Evolutionary conservation across 2,888 invertebrate species (phyloP).

Genomic region (Noctua fimbriata): DNA sequence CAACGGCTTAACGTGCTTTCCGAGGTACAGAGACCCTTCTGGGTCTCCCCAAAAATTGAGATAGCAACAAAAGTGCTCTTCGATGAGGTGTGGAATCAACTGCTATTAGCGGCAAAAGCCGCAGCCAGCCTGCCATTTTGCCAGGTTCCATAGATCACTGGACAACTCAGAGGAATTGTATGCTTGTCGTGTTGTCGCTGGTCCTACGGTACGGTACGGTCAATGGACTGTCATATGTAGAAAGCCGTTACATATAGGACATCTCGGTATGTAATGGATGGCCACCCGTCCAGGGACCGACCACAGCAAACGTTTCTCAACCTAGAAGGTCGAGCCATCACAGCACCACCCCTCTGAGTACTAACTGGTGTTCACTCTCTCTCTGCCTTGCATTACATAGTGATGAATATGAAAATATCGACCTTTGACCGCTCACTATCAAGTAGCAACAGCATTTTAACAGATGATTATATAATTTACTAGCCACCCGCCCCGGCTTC

Average conservation of each 20-base stretch:
- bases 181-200: slow-evolving; percentile 50
- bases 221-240: slow-evolving; percentile 77
- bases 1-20: too few relatives aligned
- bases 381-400: background rate
- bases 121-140: too few relatives aligned
- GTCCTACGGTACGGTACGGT: slow-evolving; percentile 58
- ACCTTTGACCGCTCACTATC: background rate
- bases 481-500: too few relatives aligned
- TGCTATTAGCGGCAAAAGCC: too few relatives aligned
- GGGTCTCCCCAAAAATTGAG: too few relatives aligned
- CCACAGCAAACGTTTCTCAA: background rate
- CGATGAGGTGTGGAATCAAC: too few relatives aligned
- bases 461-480: background rate
- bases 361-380: background rate
- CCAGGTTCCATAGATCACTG: slow-evolving; percentile 56
- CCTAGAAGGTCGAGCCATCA: background rate
- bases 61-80: too few relatives aligned
- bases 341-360: background rate
- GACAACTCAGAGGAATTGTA: slow-evolving; percentile 56
- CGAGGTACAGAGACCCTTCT: too few relatives aligned
- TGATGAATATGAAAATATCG: background rate
- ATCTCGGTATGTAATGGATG: slow-evolving; percentile 8
- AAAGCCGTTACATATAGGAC: slow-evolving; percentile 80
- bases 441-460: background rate
- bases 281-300: background rate